phyloP scores from a whole-genome alignment of 92 coral and sea anemone species.

The Actinernus sp. region DNA sequence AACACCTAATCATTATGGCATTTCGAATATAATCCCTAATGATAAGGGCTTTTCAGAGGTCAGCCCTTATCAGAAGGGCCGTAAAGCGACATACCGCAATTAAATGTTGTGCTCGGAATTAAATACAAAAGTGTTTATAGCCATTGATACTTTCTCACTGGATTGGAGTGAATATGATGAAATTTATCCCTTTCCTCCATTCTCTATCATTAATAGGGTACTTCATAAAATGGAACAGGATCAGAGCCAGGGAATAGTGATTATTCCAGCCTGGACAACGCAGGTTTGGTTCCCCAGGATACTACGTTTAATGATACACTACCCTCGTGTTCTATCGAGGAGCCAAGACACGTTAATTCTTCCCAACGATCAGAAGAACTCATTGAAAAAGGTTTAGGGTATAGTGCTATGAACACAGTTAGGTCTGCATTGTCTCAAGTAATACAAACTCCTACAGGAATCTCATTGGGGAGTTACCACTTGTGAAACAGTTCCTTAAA shows the following conservation, averaged over 20 bases:
- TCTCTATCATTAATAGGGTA: slow-evolving; percentile 48
- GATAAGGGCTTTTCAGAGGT: too few species aligned
- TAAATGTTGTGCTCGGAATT: too few species aligned
- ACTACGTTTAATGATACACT: slow-evolving; percentile 14
- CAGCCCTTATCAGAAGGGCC: too few species aligned
- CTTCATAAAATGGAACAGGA: slow-evolving; percentile 52
- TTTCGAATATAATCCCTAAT: too few species aligned
- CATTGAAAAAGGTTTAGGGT: slow-evolving; percentile 32
- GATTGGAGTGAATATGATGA: too few species aligned
- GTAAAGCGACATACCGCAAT: neutral
- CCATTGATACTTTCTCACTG: too few species aligned
- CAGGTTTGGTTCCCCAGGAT: slow-evolving; percentile 51
- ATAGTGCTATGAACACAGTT: slow-evolving; percentile 61
- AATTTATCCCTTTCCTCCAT: slow-evolving; percentile 66
- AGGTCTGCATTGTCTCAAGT: slow-evolving; percentile 57
- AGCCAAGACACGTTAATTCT: slow-evolving; percentile 18
- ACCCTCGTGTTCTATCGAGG: slow-evolving; percentile 29
- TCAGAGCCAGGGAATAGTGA: slow-evolving; percentile 40
- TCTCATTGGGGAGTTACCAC: slow-evolving; percentile 43
- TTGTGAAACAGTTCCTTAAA: slow-evolving; percentile 41
- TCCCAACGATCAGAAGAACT: slow-evolving; percentile 27
- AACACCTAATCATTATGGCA: too few species aligned
- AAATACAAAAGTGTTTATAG: slow-evolving; percentile 11
- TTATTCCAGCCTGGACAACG: slow-evolving; percentile 44
- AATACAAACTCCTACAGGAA: slow-evolving; percentile 34